Percentiles rank a stretch among this genome's conserved stretches.
These are phyloP conservation scores for Oxytorus armatus DNA, from an alignment of 2,888 invertebrate species.

Conservation along the genomic window DNA sequence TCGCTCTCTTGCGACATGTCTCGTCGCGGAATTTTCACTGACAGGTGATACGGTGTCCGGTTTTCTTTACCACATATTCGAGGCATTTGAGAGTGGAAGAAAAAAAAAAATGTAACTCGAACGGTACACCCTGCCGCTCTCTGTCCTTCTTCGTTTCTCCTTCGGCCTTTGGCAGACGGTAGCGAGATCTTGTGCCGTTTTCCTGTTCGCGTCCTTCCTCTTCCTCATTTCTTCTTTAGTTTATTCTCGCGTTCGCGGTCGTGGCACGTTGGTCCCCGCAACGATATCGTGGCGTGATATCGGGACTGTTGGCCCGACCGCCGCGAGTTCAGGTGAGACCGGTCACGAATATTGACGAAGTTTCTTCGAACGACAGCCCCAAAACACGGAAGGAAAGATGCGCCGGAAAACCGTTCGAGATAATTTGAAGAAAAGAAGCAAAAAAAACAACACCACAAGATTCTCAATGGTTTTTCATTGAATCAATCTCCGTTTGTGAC, in stretches of 20 bases:
- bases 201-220: conserved; percentile 16
- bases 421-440: background rate
- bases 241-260: conserved; percentile 13
- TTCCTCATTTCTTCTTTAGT: conserved; percentile 4
- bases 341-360: conserved; percentile 75
- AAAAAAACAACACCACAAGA: too few species aligned
- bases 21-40: conserved; percentile 28
- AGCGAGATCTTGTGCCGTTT: conserved; percentile 34
- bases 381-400: conserved; percentile 1
- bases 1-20: conserved; percentile 29
- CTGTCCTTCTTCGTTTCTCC: conserved; percentile 21
- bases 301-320: conserved; percentile 67
- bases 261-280: conserved; percentile 46
- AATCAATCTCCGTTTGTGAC: background rate
- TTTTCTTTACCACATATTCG: conserved; percentile 42
- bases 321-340: conserved; percentile 77
- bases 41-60: background rate
- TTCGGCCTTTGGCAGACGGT: conserved; percentile 48
- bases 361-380: conserved; percentile 34
- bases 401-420: conserved; percentile 2
- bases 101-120: conserved; percentile 42
- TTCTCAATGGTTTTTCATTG: too few species aligned
- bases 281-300: conserved; percentile 59
- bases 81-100: conserved; percentile 30
- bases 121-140: conserved; percentile 55